Percentiles rank a stretch among this genome's conserved stretches.
phyloP scores from a whole-genome alignment of 2,888 invertebrate species.

The Eupithecia tripunctaria region DNA sequence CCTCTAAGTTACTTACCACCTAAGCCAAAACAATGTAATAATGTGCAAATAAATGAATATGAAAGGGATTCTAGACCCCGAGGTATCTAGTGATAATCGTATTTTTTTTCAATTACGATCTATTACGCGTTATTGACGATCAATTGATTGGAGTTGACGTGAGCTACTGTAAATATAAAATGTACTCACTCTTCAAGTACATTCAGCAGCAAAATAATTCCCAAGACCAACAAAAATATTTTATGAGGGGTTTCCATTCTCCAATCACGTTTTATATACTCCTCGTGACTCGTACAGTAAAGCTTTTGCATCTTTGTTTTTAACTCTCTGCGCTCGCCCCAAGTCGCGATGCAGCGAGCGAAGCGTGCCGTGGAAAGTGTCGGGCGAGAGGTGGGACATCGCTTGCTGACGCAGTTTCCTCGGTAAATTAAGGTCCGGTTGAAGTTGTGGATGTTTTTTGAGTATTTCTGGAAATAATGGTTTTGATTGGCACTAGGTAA shows the following conservation, averaged over 20 bases:
- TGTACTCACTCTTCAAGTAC: not conserved
- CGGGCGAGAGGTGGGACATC: constrained; percentile 30
- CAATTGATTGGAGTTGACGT: no score
- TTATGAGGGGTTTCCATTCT: no score
- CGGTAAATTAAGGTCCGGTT: constrained; percentile 50
- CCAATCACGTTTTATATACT: not conserved
- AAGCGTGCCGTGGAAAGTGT: not conserved
- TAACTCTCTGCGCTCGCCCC: not conserved
- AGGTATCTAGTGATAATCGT: no score
- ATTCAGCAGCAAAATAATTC: not conserved
- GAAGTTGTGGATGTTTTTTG: constrained; percentile 36
- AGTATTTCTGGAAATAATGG: not conserved
- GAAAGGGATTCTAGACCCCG: no score
- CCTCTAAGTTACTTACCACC: no score
- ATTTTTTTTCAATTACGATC: no score
- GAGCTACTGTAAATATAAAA: not conserved
- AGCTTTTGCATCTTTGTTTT: not conserved
- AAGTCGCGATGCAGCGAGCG: constrained; percentile 4
- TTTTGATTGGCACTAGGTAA: no score
- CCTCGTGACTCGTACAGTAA: not conserved
- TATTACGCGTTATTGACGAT: no score
- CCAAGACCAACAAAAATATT: constrained; percentile 1
- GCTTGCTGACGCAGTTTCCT: constrained; percentile 47
- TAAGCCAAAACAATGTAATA: no score
- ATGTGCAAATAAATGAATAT: no score